Percentiles rank a stretch among this genome's conserved stretches.
These are phyloP conservation scores for Dryadula phaetusa DNA, from an alignment of 2,888 invertebrate genomes.

Conservation along the genomic window DNA sequence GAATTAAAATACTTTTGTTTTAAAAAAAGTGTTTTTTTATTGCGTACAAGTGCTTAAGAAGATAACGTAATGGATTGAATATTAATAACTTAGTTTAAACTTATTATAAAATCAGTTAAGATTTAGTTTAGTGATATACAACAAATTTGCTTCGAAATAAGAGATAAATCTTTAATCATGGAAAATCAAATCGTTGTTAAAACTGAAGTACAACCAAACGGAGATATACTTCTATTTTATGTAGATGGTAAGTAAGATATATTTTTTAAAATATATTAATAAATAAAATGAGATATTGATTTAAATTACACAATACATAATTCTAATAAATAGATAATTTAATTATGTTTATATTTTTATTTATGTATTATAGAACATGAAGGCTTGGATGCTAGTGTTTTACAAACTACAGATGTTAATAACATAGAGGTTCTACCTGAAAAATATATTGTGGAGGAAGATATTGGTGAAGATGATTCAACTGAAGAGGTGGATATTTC, in stretches of 20 bases:
- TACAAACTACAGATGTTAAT: conserved; percentile 44
- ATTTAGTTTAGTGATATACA: background rate
- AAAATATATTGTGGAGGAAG: conserved; percentile 49
- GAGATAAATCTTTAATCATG: conserved; percentile 49
- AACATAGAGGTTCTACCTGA: conserved; percentile 46
- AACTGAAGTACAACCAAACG: conserved; percentile 70
- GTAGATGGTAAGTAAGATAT: conserved; percentile 66
- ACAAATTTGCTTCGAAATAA: background rate
- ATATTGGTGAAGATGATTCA: conserved; percentile 52
- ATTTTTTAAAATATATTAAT: background rate
- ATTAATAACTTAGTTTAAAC: background rate
- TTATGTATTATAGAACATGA: conserved; percentile 60
- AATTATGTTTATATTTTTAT: background rate
- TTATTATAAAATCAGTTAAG: background rate
- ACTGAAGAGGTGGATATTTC: conserved; percentile 46
- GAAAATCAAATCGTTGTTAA: conserved; percentile 71
- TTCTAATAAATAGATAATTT: no score
- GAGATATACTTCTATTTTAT: conserved; percentile 75
- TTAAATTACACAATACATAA: no score
- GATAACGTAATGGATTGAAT: background rate
- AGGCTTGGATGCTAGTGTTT: conserved; percentile 45
- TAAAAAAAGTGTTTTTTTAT: background rate
- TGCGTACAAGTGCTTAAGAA: background rate
- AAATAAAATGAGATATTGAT: background rate
- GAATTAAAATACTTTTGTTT: background rate